Evolutionary conservation across 2,888 invertebrate genomes (phyloP).

Genomic region (Ornithoptera priamus): DNA sequence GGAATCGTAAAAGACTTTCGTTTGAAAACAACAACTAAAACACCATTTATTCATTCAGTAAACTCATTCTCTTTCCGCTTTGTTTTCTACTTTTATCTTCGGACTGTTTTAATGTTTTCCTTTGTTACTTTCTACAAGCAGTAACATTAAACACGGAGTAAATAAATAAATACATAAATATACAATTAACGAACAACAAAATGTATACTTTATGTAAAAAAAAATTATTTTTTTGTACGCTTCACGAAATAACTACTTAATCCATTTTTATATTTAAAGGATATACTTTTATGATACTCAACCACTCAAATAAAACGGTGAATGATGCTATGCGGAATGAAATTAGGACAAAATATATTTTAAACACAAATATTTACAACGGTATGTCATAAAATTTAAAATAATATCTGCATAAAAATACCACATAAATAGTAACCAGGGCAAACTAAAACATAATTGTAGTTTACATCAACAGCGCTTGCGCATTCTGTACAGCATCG

Average conservation of each 20-base stretch:
- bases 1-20: slow-evolving; percentile 12
- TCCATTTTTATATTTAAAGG: background rate
- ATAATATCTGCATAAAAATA: background rate
- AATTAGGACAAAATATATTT: background rate
- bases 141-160: background rate
- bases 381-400: background rate
- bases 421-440: background rate
- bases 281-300: background rate
- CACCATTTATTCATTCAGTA: background rate
- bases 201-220: background rate
- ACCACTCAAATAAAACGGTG: background rate
- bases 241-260: background rate
- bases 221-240: background rate
- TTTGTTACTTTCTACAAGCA: background rate
- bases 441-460: background rate
- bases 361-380: background rate
- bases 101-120: background rate
- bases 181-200: background rate
- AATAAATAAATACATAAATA: background rate
- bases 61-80: background rate
- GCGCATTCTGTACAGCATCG: slow-evolving; percentile 9
- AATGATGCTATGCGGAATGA: background rate
- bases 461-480: background rate
- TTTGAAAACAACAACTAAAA: slow-evolving; percentile 8
- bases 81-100: background rate